A percentile compares a stretch with the other conserved stretches of the same genome.
Evolutionary conservation across 2,888 invertebrate genomes (phyloP).

Genomic region (Xanthorhoe designata): DNA sequence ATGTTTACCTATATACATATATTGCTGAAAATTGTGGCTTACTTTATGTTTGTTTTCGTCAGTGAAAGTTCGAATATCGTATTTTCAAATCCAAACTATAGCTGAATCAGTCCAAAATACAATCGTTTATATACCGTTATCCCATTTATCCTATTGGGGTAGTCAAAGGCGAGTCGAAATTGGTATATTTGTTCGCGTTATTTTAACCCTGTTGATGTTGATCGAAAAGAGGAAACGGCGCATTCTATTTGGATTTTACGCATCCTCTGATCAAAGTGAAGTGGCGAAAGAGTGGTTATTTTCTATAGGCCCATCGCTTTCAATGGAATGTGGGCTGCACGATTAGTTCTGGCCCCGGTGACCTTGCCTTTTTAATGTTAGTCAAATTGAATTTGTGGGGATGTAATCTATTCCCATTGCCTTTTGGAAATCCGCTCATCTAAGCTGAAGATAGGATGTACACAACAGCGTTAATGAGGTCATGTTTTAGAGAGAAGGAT

Average conservation of each 20-base stretch:
- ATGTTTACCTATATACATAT: too few species aligned
- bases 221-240: slow-evolving; percentile 16
- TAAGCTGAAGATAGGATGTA: slow-evolving; percentile 18
- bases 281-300: slow-evolving; percentile 28
- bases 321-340: slow-evolving; percentile 27
- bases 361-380: slow-evolving; percentile 28
- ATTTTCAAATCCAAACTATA: too few species aligned
- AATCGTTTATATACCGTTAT: not conserved
- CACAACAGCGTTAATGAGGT: slow-evolving; percentile 21
- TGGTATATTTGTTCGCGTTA: not conserved
- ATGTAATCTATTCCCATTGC: slow-evolving; percentile 27
- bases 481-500: slow-evolving; percentile 12
- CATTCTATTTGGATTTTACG: slow-evolving; percentile 21
- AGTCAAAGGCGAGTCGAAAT: not conserved
- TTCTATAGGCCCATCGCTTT: slow-evolving; percentile 26
- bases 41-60: too few species aligned
- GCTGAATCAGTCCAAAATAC: too few species aligned
- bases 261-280: slow-evolving; percentile 26
- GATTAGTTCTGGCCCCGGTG: slow-evolving; percentile 30
- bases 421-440: slow-evolving; percentile 26
- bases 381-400: slow-evolving; percentile 29
- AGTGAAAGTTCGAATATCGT: too few species aligned
- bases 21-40: too few species aligned
- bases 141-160: not conserved
- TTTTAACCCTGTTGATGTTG: slow-evolving; percentile 6